These are phyloP conservation scores for Manis crassicaudata DNA, from an alignment of 2,797 vertebrate species.

Conservation along the genomic window DNA sequence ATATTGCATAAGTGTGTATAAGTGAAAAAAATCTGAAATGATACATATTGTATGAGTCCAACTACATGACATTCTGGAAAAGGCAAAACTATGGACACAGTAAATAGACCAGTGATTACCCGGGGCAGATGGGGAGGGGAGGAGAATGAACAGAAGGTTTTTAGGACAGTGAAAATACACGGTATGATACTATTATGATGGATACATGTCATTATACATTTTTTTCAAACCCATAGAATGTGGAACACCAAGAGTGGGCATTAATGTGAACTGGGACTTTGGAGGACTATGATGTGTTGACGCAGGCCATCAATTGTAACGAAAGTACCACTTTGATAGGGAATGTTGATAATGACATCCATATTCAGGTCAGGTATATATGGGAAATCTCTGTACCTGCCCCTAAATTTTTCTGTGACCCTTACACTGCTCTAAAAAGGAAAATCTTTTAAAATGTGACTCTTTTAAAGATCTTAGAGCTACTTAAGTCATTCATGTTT, in stretches of 20 bases:
- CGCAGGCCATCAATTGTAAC: not conserved
- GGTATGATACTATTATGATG: not conserved
- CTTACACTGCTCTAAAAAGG: not conserved
- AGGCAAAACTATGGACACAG: not conserved
- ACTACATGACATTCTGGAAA: not conserved
- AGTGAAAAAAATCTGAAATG: not conserved
- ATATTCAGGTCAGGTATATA: not conserved
- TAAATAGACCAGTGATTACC: not conserved
- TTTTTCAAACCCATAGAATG: not conserved
- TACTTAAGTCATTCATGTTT: slow-evolving; percentile 1
- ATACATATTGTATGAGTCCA: not conserved
- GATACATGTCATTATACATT: not conserved
- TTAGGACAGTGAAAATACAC: not conserved
- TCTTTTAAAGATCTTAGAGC: slow-evolving; percentile 9
- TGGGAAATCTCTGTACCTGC: not conserved
- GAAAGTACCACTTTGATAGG: not conserved
- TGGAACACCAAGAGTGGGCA: not conserved
- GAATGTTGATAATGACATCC: not conserved
- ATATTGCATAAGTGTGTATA: not conserved
- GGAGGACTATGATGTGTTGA: not conserved
- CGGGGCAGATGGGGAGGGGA: not conserved
- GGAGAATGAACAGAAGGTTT: not conserved
- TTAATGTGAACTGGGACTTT: not conserved
- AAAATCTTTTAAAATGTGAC: not conserved
- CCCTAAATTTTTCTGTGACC: not conserved